These are phyloP conservation scores for Rhinichthys osculus DNA, from an alignment of 2,797 vertebrate species.

Conservation along the genomic window DNA sequence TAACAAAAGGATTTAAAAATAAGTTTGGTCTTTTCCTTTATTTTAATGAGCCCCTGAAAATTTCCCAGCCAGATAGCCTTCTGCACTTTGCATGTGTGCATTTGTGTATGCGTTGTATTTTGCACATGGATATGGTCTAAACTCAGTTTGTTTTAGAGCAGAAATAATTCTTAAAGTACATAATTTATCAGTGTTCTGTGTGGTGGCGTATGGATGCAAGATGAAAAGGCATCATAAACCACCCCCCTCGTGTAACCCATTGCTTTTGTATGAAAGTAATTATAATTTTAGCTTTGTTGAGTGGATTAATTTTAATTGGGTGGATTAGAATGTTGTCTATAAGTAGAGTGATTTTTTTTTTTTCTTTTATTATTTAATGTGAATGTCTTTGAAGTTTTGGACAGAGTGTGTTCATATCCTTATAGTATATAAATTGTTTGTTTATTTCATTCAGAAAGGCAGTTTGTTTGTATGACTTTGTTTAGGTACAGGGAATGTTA, in stretches of 20 bases:
- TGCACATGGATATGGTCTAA: not conserved
- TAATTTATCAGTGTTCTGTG: slow-evolving; percentile 22
- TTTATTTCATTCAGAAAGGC: not conserved
- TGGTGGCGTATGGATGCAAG: not conserved
- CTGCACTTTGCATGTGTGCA: slow-evolving; percentile 15
- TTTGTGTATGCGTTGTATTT: not conserved
- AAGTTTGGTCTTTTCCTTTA: slow-evolving; percentile 57
- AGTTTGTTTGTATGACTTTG: not conserved
- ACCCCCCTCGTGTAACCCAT: not conserved
- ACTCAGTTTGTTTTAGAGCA: not conserved
- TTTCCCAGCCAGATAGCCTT: slow-evolving; percentile 20
- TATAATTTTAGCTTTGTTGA: slow-evolving; percentile 30
- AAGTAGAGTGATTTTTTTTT: slow-evolving; percentile 1
- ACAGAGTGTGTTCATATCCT: not conserved
- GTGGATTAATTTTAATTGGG: slow-evolving; percentile 46
- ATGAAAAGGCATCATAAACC: slow-evolving; percentile 33
- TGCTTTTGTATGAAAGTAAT: slow-evolving; percentile 22
- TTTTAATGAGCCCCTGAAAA: slow-evolving; percentile 48
- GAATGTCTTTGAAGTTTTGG: not conserved
- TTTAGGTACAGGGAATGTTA: not conserved
- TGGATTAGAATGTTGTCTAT: slow-evolving; percentile 43
- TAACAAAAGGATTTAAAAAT: slow-evolving; percentile 69
- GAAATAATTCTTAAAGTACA: slow-evolving; percentile 1
- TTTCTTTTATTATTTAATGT: slow-evolving; percentile 8
- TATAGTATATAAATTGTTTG: slow-evolving; percentile 2